Conservation (phyloP, 2,113 vertebrate species). For the Neotragus moschatus region DNA sequence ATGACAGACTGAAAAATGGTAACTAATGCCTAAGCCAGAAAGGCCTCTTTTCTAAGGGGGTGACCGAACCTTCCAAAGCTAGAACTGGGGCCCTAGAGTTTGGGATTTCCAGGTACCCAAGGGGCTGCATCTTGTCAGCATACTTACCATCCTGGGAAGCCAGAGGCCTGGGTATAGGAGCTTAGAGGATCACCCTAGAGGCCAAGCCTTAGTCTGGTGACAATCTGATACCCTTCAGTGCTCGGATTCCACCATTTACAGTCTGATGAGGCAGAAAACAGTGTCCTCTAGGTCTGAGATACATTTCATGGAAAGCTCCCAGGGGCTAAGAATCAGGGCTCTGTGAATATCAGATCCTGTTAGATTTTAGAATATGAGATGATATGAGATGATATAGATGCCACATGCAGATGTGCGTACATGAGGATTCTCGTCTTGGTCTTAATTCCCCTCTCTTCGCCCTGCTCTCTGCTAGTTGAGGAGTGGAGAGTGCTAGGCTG, state of each 20-base stretch:
- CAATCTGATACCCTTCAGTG: not conserved
- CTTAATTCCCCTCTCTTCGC: not conserved
- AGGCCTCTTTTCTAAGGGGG: not conserved
- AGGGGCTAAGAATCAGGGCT: not conserved
- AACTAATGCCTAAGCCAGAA: not conserved
- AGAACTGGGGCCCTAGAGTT: not conserved
- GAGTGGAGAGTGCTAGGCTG: not conserved
- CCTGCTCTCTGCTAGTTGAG: not conserved
- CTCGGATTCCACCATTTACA: not conserved
- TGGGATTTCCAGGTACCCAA: not conserved
- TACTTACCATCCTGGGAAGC: not conserved
- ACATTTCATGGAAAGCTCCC: not conserved
- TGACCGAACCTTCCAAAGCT: not conserved
- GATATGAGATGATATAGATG: not conserved
- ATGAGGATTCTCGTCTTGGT: not conserved
- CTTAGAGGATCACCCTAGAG: not conserved
- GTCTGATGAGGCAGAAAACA: not conserved
- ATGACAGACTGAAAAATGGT: not conserved
- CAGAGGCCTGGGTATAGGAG: not conserved
- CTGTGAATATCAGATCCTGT: not conserved
- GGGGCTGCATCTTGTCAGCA: not conserved
- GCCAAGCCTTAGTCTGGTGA: not conserved
- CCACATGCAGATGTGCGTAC: not conserved
- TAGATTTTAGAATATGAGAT: not conserved
- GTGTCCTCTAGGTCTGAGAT: not conserved